These are phyloP conservation scores for Stegastes partitus DNA, from an alignment of 2,113 vertebrate genomes.

Conservation along the genomic window DNA sequence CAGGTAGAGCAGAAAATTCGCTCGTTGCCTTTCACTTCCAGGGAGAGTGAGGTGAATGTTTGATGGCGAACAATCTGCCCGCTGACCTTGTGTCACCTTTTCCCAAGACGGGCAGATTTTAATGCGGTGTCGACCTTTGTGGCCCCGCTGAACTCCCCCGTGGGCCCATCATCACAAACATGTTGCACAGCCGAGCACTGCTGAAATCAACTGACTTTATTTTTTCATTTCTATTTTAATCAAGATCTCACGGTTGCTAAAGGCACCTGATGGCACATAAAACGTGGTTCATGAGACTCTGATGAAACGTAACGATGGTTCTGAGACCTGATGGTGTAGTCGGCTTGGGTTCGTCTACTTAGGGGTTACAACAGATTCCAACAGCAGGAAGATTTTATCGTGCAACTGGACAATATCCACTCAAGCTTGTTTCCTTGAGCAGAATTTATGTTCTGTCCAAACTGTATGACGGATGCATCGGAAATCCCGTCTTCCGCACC, in stretches of 20 bases:
- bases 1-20: not conserved
- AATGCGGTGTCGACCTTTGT: not conserved
- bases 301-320: not conserved
- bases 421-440: no score
- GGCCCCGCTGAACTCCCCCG: not conserved
- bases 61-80: not conserved
- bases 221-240: not conserved
- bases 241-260: not conserved
- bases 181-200: not conserved
- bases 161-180: not conserved
- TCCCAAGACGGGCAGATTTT: conserved; percentile 1
- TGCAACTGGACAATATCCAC: no score
- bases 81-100: conserved; percentile 28
- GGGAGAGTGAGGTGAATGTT: not conserved
- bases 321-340: no score
- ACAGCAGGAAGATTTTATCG: no score
- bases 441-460: no score
- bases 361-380: no score
- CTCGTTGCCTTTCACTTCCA: not conserved
- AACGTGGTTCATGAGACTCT: not conserved
- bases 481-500: no score
- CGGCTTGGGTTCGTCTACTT: no score
- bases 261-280: not conserved
- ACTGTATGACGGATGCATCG: no score
- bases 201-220: not conserved